A percentile compares a stretch with the other conserved stretches of the same genome.
Conservation (phyloP, 2,113 vertebrate genomes). For the Perognathus longimembris region DNA sequence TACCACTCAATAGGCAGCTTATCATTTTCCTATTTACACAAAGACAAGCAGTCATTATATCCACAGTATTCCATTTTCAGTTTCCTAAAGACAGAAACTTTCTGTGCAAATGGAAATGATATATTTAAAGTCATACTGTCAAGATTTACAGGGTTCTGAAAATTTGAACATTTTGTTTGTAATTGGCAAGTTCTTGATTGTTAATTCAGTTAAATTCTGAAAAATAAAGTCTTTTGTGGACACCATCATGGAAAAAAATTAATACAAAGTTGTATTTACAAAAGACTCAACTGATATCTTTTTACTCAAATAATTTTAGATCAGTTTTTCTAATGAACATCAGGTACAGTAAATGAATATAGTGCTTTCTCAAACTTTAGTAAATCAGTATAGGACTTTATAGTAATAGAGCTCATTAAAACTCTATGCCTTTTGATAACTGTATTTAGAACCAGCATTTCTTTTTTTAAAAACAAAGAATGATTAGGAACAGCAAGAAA, state of each 20-base stretch:
- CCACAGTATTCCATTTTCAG: constrained; percentile 79
- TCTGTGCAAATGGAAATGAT: constrained; percentile 74
- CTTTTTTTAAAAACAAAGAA: constrained; percentile 15
- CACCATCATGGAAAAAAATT: neutral
- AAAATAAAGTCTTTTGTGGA: constrained; percentile 5
- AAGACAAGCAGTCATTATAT: constrained; percentile 76
- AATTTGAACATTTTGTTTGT: neutral
- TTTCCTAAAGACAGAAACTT: constrained; percentile 78
- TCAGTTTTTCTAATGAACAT: neutral
- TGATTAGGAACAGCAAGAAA: constrained; percentile 70
- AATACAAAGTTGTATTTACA: neutral
- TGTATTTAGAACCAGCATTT: constrained; percentile 38
- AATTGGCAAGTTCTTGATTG: constrained; percentile 39
- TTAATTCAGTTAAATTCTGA: constrained; percentile 40
- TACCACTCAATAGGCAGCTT: constrained; percentile 77
- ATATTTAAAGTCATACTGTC: constrained; percentile 76
- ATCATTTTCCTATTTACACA: constrained; percentile 81
- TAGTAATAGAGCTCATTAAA: constrained; percentile 35
- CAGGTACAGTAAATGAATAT: neutral
- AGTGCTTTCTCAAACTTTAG: constrained; percentile 12
- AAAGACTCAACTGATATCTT: neutral
- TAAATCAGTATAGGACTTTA: constrained; percentile 30
- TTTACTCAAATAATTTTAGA: constrained; percentile 18
- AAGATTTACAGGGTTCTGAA: constrained; percentile 62
- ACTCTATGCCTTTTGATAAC: neutral